Conservation (phyloP, 1,140 invertebrate species). For the Hylaeus anthracinus region DNA sequence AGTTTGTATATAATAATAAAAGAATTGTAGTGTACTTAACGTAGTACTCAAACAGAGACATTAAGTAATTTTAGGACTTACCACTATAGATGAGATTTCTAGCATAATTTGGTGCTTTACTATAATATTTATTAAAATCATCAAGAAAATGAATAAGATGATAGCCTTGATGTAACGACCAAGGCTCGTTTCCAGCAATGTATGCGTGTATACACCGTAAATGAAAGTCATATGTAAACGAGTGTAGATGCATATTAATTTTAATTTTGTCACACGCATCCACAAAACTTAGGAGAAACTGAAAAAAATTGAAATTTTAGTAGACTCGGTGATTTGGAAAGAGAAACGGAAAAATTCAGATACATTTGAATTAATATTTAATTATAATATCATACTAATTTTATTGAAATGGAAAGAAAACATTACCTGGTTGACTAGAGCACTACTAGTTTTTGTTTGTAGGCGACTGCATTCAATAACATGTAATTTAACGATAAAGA, state of each 20-base stretch:
- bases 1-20: not conserved
- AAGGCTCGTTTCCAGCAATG: constrained; percentile 83
- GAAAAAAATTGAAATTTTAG: constrained; percentile 65
- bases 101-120: constrained; percentile 91
- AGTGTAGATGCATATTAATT: constrained; percentile 90
- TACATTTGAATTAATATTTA: constrained; percentile 8
- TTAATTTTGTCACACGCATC: constrained; percentile 90
- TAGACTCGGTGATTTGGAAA: not conserved
- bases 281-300: constrained; percentile 87
- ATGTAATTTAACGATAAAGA: constrained; percentile 88
- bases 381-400: not conserved
- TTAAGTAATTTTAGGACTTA: constrained; percentile 67
- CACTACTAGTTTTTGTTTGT: constrained; percentile 81
- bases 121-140: constrained; percentile 93
- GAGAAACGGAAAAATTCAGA: not conserved
- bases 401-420: not conserved
- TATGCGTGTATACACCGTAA: constrained; percentile 88
- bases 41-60: not conserved
- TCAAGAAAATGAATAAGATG: constrained; percentile 90
- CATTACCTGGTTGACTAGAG: constrained; percentile 82
- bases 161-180: constrained; percentile 86
- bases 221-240: constrained; percentile 94
- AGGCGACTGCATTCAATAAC: constrained; percentile 86
- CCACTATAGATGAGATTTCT: constrained; percentile 89
- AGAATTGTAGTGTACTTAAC: not conserved